Base-by-base conservation (phyloP, 2,888 invertebrate genomes). In the Drosophila cognata region DNA sequence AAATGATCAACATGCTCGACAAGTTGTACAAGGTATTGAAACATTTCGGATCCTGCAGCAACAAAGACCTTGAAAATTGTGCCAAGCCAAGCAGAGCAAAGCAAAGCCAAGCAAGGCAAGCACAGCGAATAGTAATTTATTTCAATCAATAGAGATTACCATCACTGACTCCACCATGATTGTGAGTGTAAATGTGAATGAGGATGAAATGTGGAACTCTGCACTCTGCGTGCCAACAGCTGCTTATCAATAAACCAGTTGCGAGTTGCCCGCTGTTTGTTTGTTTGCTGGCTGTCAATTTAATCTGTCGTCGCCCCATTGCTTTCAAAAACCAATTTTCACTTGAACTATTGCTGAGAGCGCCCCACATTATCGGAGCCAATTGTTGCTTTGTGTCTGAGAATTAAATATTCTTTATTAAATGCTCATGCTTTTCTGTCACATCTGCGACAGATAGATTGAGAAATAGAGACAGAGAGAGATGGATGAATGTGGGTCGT, bases 401-500 rank as follows among this genome's bases (percentile, higher is more conserved):
- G 85, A 71, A 79, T 82, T 83, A 72, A 77, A 77, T 88, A 81
- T 83, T 74, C 71, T 83, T 88, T 84, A 79, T 85, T 85, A 88
- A 79, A 79, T 73, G 74, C 60, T 82, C 77, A 83, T 75, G 74
- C 68, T 70, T 76, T 71, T 62, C 58, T 59, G 57, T 53, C 57
- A 66, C 60, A 55, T 58, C 51, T 62, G 52, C 66, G 43, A 71
- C 48, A 56, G 53, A 36, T 28, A 48, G 62, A 56, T 55, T 43
- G 29, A 21, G 41, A 56, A 46, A 46, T 25, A 16, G 29, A 52
- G 57, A 55, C 63, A 52, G 56, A 36, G 56, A 62, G 71, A 71
- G 67, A 65, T 36, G 66, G 79, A 77, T 68, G 68, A 76, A 80
- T 86, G 82, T 91, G 66, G 91, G 91, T 90, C 91, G 87, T 90